Percentiles rank a stretch among this genome's conserved stretches.
These are phyloP conservation scores for Lampris incognitus DNA, from an alignment of 2,113 vertebrate genomes.

Conservation along the genomic window DNA sequence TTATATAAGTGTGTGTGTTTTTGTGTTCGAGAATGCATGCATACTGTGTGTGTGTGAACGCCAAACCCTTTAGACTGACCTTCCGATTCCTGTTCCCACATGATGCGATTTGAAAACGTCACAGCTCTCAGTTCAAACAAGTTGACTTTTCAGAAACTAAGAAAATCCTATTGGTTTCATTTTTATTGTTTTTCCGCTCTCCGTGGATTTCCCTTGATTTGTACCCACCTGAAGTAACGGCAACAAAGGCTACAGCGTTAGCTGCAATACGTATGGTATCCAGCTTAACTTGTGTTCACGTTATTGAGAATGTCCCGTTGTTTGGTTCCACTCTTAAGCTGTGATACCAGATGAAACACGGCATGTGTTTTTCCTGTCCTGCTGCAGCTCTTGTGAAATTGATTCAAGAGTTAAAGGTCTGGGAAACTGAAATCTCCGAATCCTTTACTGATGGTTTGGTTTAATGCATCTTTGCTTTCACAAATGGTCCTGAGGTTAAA, in stretches of 20 bases:
- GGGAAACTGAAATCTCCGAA: too few relatives aligned
- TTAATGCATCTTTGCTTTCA: too few relatives aligned
- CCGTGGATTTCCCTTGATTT: neutral
- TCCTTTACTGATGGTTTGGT: too few relatives aligned
- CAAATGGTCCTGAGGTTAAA: too few relatives aligned
- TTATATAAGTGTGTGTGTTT: neutral
- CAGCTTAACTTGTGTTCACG: neutral
- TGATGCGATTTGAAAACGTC: neutral
- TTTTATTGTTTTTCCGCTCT: neutral
- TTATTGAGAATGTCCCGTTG: neutral
- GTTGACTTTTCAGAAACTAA: neutral
- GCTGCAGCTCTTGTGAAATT: neutral
- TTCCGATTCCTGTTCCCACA: conserved; percentile 4
- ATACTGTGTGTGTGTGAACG: neutral
- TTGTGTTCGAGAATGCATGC: too few relatives aligned
- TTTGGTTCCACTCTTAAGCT: neutral
- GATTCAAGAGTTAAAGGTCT: neutral
- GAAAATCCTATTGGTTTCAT: neutral
- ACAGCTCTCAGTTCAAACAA: neutral
- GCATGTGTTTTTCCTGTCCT: neutral
- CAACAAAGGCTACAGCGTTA: neutral
- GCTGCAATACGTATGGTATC: neutral
- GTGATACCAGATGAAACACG: neutral
- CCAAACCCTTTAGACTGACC: neutral
- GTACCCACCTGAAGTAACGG: neutral